Evolutionary conservation across 2,888 invertebrate species (phyloP).

Genomic region (Cheilosia vulpina): DNA sequence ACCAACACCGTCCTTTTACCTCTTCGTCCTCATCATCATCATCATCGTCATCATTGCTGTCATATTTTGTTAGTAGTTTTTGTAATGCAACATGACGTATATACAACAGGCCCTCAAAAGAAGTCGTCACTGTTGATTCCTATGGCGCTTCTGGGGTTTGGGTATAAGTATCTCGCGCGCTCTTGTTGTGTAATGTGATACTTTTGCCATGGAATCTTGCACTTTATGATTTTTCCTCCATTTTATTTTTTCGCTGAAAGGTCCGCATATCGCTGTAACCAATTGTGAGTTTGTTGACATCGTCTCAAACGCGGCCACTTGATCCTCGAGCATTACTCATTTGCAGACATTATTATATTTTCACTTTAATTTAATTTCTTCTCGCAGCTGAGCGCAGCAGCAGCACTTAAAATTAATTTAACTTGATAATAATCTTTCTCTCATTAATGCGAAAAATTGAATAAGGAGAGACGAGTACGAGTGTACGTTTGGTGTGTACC

Average conservation of each 20-base stretch:
- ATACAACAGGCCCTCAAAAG: slow-evolving; percentile 38
- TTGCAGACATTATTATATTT: slow-evolving; percentile 70
- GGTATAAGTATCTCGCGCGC: slow-evolving; percentile 9
- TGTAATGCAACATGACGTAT: slow-evolving; percentile 50
- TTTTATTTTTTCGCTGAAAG: not conserved
- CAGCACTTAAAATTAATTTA: slow-evolving; percentile 70
- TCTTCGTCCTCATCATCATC: slow-evolving; percentile 13
- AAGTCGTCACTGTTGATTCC: slow-evolving; percentile 50
- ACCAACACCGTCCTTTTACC: not conserved
- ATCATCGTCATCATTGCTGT: slow-evolving; percentile 57
- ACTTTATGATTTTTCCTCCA: not conserved
- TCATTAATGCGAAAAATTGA: slow-evolving; percentile 62
- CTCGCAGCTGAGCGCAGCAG: slow-evolving; percentile 20
- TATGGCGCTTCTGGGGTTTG: not conserved
- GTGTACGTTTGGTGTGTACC: slow-evolving; percentile 1
- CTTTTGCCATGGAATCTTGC: slow-evolving; percentile 39
- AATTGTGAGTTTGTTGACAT: slow-evolving; percentile 74
- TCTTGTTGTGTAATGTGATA: slow-evolving; percentile 51
- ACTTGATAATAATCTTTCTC: slow-evolving; percentile 69
- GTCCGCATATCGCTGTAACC: slow-evolving; percentile 48
- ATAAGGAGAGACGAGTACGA: slow-evolving; percentile 23
- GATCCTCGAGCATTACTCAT: slow-evolving; percentile 70
- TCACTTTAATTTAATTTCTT: slow-evolving; percentile 65
- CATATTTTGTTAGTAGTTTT: slow-evolving; percentile 70
- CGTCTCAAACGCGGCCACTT: slow-evolving; percentile 72